phyloP scores from a whole-genome alignment of 1,140 invertebrate species.

The Chironomus tepperi region DNA sequence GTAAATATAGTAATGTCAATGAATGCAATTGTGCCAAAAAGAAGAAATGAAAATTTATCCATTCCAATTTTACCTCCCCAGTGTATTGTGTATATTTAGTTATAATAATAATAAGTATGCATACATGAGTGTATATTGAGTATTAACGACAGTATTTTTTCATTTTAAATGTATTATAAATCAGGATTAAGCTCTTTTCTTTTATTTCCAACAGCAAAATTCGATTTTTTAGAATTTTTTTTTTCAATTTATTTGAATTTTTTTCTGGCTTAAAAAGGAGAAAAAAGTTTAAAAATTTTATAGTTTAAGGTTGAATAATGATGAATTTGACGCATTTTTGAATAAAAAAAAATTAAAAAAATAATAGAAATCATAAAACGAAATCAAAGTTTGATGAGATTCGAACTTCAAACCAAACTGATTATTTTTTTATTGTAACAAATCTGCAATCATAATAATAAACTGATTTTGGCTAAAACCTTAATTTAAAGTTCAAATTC shows the following conservation, averaged over 20 bases:
- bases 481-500: no score
- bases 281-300: not conserved
- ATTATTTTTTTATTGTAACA: no score
- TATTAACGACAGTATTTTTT: slow-evolving; percentile 13
- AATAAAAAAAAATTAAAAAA: no score
- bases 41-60: not conserved
- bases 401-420: no score
- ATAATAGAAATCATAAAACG: no score
- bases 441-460: no score
- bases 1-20: slow-evolving; percentile 16
- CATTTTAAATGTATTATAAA: slow-evolving; percentile 17
- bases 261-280: not conserved
- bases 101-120: not conserved
- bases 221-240: not conserved
- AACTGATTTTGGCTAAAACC: no score
- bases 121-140: not conserved
- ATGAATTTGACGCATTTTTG: no score
- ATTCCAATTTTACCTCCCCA: not conserved
- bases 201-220: not conserved
- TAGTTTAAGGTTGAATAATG: no score
- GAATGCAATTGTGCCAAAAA: slow-evolving; percentile 22
- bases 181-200: slow-evolving; percentile 14
- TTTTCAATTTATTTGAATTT: not conserved
- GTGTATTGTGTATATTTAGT: not conserved
- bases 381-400: no score